A percentile compares a stretch with the other conserved stretches of the same genome.
These are phyloP conservation scores for Bagarius yarrelli DNA, from an alignment of 2,113 vertebrate genomes.

Conservation along the genomic window DNA sequence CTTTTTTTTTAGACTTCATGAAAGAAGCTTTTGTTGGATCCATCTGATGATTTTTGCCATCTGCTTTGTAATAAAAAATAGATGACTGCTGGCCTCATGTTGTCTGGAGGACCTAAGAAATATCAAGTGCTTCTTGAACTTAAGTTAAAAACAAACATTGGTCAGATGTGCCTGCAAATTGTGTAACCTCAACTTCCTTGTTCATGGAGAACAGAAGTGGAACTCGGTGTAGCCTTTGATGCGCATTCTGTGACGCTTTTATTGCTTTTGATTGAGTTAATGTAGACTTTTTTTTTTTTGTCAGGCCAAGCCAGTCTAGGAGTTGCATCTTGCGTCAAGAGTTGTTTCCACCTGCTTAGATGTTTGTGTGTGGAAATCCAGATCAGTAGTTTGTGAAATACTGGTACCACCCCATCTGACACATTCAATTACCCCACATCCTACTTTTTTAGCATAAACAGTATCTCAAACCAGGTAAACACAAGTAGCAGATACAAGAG, in stretches of 20 bases:
- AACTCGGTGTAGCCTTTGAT: neutral
- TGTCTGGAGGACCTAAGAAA: conserved; percentile 13
- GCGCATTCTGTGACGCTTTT: neutral
- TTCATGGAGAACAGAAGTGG: neutral
- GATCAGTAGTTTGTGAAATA: neutral
- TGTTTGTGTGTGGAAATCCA: neutral
- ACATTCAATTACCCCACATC: no score
- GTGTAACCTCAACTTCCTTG: neutral
- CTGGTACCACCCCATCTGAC: neutral
- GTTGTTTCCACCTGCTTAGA: neutral
- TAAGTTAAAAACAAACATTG: neutral
- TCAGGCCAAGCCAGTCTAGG: no score
- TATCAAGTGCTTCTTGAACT: neutral
- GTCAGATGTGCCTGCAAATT: no score
- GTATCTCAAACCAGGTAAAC: no score
- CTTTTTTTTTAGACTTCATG: neutral
- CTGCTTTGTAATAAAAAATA: conserved; percentile 26
- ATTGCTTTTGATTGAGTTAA: neutral
- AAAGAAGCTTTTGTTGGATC: neutral
- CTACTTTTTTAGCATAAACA: neutral
- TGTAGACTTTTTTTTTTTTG: neutral
- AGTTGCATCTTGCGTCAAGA: neutral
- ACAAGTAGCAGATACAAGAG: no score
- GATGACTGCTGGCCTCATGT: neutral
- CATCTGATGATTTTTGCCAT: conserved; percentile 1